phyloP scores from a whole-genome alignment of 1,140 invertebrate species.

The Phymorhynchus buccinoides region DNA sequence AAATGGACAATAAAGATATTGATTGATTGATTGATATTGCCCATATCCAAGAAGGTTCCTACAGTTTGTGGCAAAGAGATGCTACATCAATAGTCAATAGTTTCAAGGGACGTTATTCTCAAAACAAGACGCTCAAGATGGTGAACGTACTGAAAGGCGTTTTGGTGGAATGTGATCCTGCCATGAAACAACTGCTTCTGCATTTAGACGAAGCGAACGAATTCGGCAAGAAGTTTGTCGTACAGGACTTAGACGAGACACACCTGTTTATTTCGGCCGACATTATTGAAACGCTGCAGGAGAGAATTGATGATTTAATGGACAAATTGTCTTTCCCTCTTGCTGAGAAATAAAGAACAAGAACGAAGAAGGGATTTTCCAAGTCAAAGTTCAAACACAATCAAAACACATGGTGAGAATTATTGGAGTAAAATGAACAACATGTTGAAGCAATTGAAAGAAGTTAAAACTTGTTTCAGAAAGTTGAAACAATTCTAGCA shows the following conservation, averaged over 20 bases:
- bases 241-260: conserved; percentile 92
- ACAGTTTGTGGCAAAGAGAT: no score
- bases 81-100: no score
- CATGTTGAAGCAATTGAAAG: no score
- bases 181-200: conserved; percentile 99
- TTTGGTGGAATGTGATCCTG: conserved; percentile 93
- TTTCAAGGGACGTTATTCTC: background rate
- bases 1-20: no score
- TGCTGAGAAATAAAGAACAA: conserved; percentile 82
- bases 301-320: conserved; percentile 95
- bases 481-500: no score
- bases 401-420: no score
- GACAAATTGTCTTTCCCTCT: conserved; percentile 93
- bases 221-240: conserved; percentile 93
- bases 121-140: conserved; percentile 76
- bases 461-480: no score
- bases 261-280: conserved; percentile 96
- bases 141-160: conserved; percentile 93
- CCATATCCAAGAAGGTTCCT: no score
- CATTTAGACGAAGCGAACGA: conserved; percentile 96
- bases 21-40: no score
- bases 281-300: conserved; percentile 90
- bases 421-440: no score
- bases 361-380: no score
- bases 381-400: no score